Base-by-base conservation (phyloP, 2,113 vertebrate genomes). In the Pangasianodon gigas region DNA sequence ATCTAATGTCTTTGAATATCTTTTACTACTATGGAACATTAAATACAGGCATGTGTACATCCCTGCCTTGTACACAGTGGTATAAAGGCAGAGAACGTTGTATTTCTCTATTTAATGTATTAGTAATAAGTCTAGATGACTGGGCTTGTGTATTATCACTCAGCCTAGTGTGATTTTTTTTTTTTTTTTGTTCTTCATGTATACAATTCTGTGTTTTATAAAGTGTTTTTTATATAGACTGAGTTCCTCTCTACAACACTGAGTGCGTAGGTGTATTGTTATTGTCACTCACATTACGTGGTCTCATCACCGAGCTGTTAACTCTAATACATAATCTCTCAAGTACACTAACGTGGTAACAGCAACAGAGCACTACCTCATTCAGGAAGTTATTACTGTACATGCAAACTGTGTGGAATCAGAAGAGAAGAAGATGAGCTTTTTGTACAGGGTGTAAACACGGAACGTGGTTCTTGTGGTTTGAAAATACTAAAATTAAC, bases 211-310 rank as follows among this genome's bases (percentile, higher is more conserved):
- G 21, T 48, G 65, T 79, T 79, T 79, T 16, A 29, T 7, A n/a
- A 79, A 5, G 75, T 79, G 46, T 79, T 0, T 29, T 52, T 69
- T 85, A n/a, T 69, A 21, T 6, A 21, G 85, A 4, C 13, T 6
- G 65, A 51, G 29, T 4, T 48, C 18, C 46, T 71, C 37, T 60
- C 18, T 51, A 7, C 7, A 32, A 16, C 62, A 19, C 8, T 21
- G 46, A 52, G 65, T 4, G 32, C 14, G 67, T 41, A 41, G 84
- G 84, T 6, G 48, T 71, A 9, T 19, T 71, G 62, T 37, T 37
- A 69, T 32, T 69, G 62, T 86, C 62, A 71, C 62, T 86, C 84
- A 86, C 46, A 37, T n/a, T 71, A 29, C 32, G 46, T 51, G 65
- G 62, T 71, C 44, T 71, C 46, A 24, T 48, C 29, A 37, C 14